Percentiles rank a stretch among this genome's conserved stretches.
phyloP scores from a whole-genome alignment of 1,140 invertebrate genomes.

The Sitobion miscanthi region DNA sequence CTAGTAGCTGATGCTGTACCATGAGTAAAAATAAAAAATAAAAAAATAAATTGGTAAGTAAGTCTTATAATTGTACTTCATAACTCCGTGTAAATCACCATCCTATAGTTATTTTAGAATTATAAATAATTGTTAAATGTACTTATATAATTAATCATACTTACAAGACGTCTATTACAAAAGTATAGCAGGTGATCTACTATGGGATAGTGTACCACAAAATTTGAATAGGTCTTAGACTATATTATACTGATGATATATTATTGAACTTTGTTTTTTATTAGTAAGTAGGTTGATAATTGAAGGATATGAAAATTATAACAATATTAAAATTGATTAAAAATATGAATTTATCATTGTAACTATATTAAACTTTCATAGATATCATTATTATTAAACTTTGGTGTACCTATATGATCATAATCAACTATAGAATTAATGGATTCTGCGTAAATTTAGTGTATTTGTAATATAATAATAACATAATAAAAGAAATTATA shows the following conservation, averaged over 20 bases:
- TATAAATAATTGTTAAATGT: not conserved
- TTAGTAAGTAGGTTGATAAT: too few species aligned
- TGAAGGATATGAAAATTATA: not conserved
- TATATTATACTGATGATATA: too few species aligned
- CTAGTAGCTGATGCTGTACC: too few species aligned
- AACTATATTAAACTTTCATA: too few species aligned
- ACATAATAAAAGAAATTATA: too few species aligned
- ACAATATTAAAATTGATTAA: not conserved
- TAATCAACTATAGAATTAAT: too few species aligned
- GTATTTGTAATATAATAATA: not conserved
- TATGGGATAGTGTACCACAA: not conserved
- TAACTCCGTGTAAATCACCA: not conserved
- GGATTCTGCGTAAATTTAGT: not conserved
- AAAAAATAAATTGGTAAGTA: too few species aligned
- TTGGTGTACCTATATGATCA: too few species aligned
- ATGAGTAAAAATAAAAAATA: too few species aligned
- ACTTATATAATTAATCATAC: not conserved
- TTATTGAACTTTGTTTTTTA: too few species aligned
- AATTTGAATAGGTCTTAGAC: not conserved
- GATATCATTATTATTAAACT: too few species aligned
- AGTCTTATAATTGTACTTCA: not conserved
- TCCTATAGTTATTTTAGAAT: not conserved
- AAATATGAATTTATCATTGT: too few species aligned
- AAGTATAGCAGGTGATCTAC: not conserved
- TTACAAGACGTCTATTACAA: not conserved